These are phyloP conservation scores for Brachionus plicatilis DNA, from an alignment of 1,140 invertebrate species.

Conservation along the genomic window DNA sequence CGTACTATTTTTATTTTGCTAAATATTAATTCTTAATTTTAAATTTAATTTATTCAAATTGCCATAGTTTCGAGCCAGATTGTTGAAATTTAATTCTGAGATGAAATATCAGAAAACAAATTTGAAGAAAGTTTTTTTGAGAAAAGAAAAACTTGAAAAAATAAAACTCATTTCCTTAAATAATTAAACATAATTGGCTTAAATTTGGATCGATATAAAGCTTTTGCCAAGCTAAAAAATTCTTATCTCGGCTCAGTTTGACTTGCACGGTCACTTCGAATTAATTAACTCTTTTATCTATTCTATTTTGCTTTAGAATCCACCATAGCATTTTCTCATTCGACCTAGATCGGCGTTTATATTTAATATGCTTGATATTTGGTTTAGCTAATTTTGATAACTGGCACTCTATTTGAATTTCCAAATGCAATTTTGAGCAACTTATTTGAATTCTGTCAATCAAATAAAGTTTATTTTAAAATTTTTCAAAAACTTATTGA, in stretches of 20 bases:
- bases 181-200: background rate
- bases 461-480: background rate
- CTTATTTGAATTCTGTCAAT: background rate
- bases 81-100: background rate
- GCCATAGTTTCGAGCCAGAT: slow-evolving; percentile 18
- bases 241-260: background rate
- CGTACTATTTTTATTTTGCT: background rate
- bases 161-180: background rate
- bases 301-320: background rate
- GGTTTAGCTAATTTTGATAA: background rate
- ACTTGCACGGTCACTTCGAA: background rate
- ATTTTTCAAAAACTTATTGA: background rate
- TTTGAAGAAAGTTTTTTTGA: background rate
- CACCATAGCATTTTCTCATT: background rate
- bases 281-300: background rate
- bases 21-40: slow-evolving; percentile 3
- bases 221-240: background rate
- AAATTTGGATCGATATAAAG: background rate
- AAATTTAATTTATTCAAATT: slow-evolving; percentile 26
- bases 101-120: slow-evolving; percentile 9
- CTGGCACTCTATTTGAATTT: background rate
- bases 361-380: background rate
- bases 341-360: background rate
- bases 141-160: slow-evolving; percentile 2
- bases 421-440: background rate